Evolutionary conservation across 2,113 vertebrate genomes (phyloP), one percentile per base, ranked within the genome.

Genomic region (Bujurquina vittata): DNA sequence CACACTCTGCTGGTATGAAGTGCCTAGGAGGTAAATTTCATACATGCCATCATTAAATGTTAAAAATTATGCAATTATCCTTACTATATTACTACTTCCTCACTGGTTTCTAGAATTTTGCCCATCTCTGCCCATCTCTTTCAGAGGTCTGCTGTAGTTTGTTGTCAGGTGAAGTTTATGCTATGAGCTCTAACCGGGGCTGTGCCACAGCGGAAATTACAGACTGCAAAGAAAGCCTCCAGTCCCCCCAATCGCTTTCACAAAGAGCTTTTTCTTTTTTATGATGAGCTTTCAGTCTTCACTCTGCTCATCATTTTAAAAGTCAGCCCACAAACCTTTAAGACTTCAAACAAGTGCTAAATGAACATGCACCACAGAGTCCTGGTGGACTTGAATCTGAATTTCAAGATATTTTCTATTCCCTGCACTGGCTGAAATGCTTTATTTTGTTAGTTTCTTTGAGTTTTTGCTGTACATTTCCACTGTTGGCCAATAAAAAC

Each of bases 351-450:
- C 20, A 63, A 63, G 20, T 23, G 62, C 37, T 46, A 67, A 10
- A 17, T 26, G 12, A 26, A 33, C 46, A 33, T 54, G 67, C 67
- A 54, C 0, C 67, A 54, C 0, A 72, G 67, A 54, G 46, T 0
- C 46, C 26, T 54, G 0, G 26, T 33, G 67, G 46, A 72, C 4
- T 72, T 33, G 10, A 72, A 72, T 72, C 26, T 6, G 54, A 33
- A 54, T 72, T 52, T 52, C 23, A 72, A 56, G 31, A 72, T 31
- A 72, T 52, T 52, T 52, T 4, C 2, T 52, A 31, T 52, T 17
- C 23, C 1, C 23, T 20, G 5, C 43, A 29, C 26, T 72, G n/a
- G 46, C 0, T 52, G 26, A 72, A 10, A 0, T 72, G 0, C 43
- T 52, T 52, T 52, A 0, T 0, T 31, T 72, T 52, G 43, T 18